Percentiles rank a stretch among this genome's conserved stretches.
Conservation (phyloP, 2,888 invertebrate species). For the Nasonovia ribisnigri region DNA sequence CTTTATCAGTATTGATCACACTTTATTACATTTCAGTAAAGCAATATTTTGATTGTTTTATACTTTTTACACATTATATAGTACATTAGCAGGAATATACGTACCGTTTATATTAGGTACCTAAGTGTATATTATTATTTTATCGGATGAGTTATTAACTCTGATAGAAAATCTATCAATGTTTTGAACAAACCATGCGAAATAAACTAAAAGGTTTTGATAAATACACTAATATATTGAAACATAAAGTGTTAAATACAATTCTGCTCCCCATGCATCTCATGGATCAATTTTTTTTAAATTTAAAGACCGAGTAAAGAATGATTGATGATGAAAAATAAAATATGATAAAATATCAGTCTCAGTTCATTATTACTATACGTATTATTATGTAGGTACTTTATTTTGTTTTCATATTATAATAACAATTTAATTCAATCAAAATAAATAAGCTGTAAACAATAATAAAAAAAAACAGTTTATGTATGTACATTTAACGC, state of each 20-base stretch:
- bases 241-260: background rate
- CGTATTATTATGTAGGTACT: background rate
- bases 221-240: background rate
- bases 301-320: background rate
- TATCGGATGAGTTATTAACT: background rate
- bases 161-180: background rate
- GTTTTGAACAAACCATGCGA: background rate
- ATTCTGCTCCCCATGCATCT: background rate
- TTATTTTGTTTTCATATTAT: background rate
- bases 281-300: background rate
- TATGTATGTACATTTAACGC: background rate
- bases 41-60: background rate
- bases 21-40: background rate
- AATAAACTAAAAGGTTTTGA: background rate
- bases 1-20: background rate
- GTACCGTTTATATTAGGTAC: background rate
- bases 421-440: background rate
- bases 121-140: background rate
- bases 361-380: background rate
- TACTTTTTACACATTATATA: background rate
- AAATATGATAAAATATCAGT: background rate
- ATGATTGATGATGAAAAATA: background rate
- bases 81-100: background rate
- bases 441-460: background rate
- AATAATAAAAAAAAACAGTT: background rate